Evolutionary conservation across 2,888 invertebrate genomes (phyloP).

Genomic region (Pocota personata): DNA sequence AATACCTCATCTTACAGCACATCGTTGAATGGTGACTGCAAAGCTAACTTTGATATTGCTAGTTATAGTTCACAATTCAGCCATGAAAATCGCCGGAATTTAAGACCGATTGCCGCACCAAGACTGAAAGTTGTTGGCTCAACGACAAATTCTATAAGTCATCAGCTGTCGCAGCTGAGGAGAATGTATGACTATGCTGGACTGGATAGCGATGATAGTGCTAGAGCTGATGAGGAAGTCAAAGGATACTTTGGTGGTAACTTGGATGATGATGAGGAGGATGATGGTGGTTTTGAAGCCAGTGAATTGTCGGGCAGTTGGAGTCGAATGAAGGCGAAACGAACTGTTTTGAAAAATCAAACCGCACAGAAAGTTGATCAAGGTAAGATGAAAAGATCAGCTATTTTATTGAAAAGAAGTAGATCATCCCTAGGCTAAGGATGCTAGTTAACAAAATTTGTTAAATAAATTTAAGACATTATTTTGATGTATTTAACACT

Average conservation of each 20-base stretch:
- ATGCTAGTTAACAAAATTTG: conserved; percentile 14
- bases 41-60: conserved; percentile 54
- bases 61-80: conserved; percentile 61
- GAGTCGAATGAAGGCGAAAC: conserved; percentile 84
- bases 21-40: conserved; percentile 72
- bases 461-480: too few species aligned
- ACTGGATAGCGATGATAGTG: conserved; percentile 83
- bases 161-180: conserved; percentile 80
- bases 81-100: conserved; percentile 4
- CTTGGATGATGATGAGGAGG: conserved; percentile 77
- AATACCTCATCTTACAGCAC: conserved; percentile 63
- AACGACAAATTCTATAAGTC: conserved; percentile 79
- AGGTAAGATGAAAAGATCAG: conserved; percentile 53
- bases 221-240: conserved; percentile 86
- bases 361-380: conserved; percentile 75
- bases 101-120: conserved; percentile 79
- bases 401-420: conserved; percentile 31
- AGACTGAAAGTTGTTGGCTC: conserved; percentile 80
- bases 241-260: conserved; percentile 84
- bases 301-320: conserved; percentile 84
- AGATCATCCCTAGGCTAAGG: conserved; percentile 67
- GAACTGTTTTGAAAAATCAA: conserved; percentile 80
- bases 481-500: too few species aligned
- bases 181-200: conserved; percentile 81
- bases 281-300: conserved; percentile 79